Base-by-base conservation (phyloP, 2,888 invertebrate species). In the Macaria liturata region DNA sequence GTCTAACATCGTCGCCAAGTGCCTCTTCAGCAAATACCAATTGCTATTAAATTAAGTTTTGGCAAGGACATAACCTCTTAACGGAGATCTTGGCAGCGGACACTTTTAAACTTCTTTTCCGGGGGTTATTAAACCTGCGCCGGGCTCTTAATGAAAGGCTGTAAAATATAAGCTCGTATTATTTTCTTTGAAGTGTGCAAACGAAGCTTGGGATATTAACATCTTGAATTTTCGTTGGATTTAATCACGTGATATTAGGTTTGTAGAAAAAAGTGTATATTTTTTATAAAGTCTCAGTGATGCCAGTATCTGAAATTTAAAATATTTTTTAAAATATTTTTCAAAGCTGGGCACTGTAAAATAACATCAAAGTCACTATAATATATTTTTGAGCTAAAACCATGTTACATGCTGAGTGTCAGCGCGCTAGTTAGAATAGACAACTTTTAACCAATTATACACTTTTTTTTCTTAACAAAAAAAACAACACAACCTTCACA, bases 1-100 rank as follows among this genome's bases (percentile, higher is more conserved):
- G 31, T n/a, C 49, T 49, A 54, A 58, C 53, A 49, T 59, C 30
- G 4, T 8, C 37, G 34, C 40, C 47, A 45, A 54, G 53, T 46
- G 32, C 40, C 39, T 4, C 46, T 59, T 48, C 47, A 50, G 46
- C 45, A 52, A 55, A 59, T 54, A 54, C 51, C 45, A 42, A 55
- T 55, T 45, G 51, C 46, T 45, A 61, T 61, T 59, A 64, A 64
- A 64, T 61, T 49, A 59, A 61, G 50, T 61, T 59, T 64, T 64
- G 64, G 61, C 64, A 61, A 59, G 52, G 57, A 49, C 45, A 48
- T 56, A 42, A 46, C 54, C 54, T 55, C 54, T 59, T 55, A 55
- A 55, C 51, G 48, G 9, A 44, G 47, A 57, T 59, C 57, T 64
- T 64, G 64, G 61, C 64, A 64, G 55, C 34, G 47, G 43, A 46